A percentile compares a stretch with the other conserved stretches of the same genome.
Evolutionary conservation across 2,888 invertebrate genomes (phyloP).

Genomic region (Amphimallon solstitiale): DNA sequence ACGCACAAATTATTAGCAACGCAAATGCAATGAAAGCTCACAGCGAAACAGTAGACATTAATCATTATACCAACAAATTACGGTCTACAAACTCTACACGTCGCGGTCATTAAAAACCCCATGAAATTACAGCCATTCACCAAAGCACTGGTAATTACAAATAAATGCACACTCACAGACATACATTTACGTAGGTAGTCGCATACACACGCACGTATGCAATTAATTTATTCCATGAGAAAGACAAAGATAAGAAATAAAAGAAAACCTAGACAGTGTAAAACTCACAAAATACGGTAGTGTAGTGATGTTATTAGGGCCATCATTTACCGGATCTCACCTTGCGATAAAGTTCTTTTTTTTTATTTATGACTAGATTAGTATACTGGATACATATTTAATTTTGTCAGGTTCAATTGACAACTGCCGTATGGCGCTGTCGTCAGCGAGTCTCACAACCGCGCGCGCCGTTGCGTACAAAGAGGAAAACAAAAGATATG

Average conservation of each 20-base stretch:
- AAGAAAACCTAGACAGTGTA: background rate
- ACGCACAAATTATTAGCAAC: background rate
- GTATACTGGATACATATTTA: slow-evolving; percentile 56
- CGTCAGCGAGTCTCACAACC: slow-evolving; percentile 38
- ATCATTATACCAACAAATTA: slow-evolving; percentile 15
- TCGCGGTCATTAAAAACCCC: slow-evolving; percentile 45
- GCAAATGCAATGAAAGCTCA: background rate
- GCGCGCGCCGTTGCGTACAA: slow-evolving; percentile 28
- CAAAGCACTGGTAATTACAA: slow-evolving; percentile 41
- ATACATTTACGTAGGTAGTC: background rate
- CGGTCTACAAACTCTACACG: slow-evolving; percentile 30
- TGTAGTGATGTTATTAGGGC: slow-evolving; percentile 19
- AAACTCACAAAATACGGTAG: slow-evolving; percentile 6
- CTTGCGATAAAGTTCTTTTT: slow-evolving; percentile 51
- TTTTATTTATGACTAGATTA: slow-evolving; percentile 53
- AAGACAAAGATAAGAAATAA: slow-evolving; percentile 7
- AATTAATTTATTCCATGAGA: background rate
- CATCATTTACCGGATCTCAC: slow-evolving; percentile 40
- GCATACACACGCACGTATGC: background rate
- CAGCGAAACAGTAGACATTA: slow-evolving; percentile 9
- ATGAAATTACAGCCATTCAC: slow-evolving; percentile 48
- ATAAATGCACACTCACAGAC: slow-evolving; percentile 18
- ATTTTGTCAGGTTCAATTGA: slow-evolving; percentile 56
- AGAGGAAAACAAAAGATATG: slow-evolving; percentile 58
- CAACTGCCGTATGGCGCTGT: slow-evolving; percentile 56